Percentiles rank a stretch among this genome's conserved stretches.
Evolutionary conservation across 2,888 invertebrate genomes (phyloP).

Genomic region (Eristalis tenax): DNA sequence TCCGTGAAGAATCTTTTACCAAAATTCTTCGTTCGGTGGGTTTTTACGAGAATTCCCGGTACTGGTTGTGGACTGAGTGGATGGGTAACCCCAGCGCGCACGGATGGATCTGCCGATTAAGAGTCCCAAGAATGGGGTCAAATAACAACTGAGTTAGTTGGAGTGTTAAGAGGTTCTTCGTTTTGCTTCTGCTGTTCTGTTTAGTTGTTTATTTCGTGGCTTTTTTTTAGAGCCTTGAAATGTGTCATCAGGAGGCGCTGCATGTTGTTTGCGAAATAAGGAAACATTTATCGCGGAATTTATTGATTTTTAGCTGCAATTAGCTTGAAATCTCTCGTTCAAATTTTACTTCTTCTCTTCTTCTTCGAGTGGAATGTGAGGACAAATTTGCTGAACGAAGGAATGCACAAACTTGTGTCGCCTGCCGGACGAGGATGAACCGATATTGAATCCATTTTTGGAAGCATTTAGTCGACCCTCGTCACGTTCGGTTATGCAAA

Average conservation of each 20-base stretch:
- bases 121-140: conserved; percentile 39
- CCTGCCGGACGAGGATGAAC: too few relatives aligned
- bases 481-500: too few relatives aligned
- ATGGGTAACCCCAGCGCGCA: conserved; percentile 5
- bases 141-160: conserved; percentile 26
- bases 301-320: conserved; percentile 1
- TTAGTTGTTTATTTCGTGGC: neutral
- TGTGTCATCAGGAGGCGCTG: conserved; percentile 22
- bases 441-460: too few relatives aligned
- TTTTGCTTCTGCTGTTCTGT: neutral
- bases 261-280: neutral
- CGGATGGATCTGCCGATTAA: conserved; percentile 42
- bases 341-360: too few relatives aligned
- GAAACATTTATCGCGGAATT: neutral
- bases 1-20: conserved; percentile 22
- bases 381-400: neutral
- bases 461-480: too few relatives aligned
- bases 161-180: conserved; percentile 21
- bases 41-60: conserved; percentile 46
- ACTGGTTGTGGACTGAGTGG: conserved; percentile 15
- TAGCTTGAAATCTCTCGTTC: neutral
- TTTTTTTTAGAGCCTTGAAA: conserved; percentile 8
- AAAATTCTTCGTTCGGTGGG: neutral
- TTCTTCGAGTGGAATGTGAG: neutral
- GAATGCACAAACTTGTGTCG: too few relatives aligned